These are phyloP conservation scores for Bombus waltoni DNA, from an alignment of 1,140 invertebrate species.

Conservation along the genomic window DNA sequence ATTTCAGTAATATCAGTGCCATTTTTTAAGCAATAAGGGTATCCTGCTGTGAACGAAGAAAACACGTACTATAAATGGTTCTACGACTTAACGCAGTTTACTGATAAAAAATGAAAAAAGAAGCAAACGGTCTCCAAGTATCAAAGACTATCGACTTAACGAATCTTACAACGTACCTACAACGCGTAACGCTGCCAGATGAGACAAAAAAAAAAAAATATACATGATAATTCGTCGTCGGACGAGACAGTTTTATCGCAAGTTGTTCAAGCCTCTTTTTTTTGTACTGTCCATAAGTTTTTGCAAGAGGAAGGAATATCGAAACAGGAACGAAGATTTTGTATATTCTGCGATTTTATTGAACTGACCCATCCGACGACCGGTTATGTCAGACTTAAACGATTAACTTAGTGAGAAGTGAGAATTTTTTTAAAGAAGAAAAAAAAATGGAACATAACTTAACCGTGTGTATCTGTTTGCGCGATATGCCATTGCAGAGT, in stretches of 20 bases:
- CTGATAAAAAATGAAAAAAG: slow-evolving; percentile 11
- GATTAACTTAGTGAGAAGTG: slow-evolving; percentile 46
- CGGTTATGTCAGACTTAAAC: slow-evolving; percentile 32
- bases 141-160: slow-evolving; percentile 60
- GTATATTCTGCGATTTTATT: slow-evolving; percentile 8
- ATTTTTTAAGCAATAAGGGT: slow-evolving; percentile 81
- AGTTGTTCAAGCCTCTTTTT: neutral
- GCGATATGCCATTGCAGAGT: slow-evolving; percentile 65
- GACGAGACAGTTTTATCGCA: slow-evolving; percentile 35
- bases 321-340: neutral
- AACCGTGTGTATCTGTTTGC: slow-evolving; percentile 54
- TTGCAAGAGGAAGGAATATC: neutral
- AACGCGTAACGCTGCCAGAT: slow-evolving; percentile 72
- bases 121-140: slow-evolving; percentile 58
- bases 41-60: slow-evolving; percentile 65
- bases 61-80: slow-evolving; percentile 55
- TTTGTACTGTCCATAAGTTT: slow-evolving; percentile 4
- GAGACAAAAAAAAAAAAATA: neutral
- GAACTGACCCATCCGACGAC: slow-evolving; percentile 47
- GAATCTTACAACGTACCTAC: slow-evolving; percentile 68
- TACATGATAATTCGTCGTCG: slow-evolving; percentile 39
- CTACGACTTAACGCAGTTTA: slow-evolving; percentile 59
- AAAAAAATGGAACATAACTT: slow-evolving; percentile 37
- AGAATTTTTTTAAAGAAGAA: slow-evolving; percentile 40
- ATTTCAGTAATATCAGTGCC: slow-evolving; percentile 78